Evolutionary conservation across 2,888 invertebrate genomes (phyloP), one percentile per base, ranked within the genome.

Genomic region (Diabrotica balteata): DNA sequence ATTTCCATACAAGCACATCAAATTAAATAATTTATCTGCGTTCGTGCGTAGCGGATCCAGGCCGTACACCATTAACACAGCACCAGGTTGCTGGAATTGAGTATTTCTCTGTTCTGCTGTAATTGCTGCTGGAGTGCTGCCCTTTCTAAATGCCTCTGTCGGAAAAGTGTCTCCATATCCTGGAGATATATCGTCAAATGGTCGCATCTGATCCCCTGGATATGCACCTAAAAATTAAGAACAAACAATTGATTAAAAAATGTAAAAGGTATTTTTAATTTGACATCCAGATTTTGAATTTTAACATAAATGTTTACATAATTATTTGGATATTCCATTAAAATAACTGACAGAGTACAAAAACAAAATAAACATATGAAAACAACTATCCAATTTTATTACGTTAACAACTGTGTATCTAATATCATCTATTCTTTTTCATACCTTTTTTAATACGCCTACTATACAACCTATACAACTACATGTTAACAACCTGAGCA

Each of bases 1-100:
- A 84, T 99, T 99, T 78, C 99, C 99, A 85, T 98, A 99, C 72
- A 98, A 90, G 86, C 99, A 99, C 87, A 99, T 95, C 79, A 99
- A 88, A 86, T 99, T 99, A 90, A 99, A 99, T 71, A 99, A 89
- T 80, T 93, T 91, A 82, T 98, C 97, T 73, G 96, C 94, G 85
- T 98, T 99, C 83, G 97, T 94, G 79, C 95, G 94, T 79, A 94
- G 91, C 64, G 93, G 92, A 83, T 97, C 95, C 72, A 99, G 88
- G 4, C 98, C 98, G 86, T 99, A 98, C 66, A 98, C 96, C 98
- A 98, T 98, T 88, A 98, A 93, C 71, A 98, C 98, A 59, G 95
- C 93, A 60, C 94, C 95, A 81, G 94, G 91, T 80, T 90, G 90
- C 80, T 83, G 83, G 69, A 84, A 83, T 47, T 80, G 81, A 11